Evolutionary conservation across 2,113 vertebrate species (phyloP).

Genomic region (Neogale vison): DNA sequence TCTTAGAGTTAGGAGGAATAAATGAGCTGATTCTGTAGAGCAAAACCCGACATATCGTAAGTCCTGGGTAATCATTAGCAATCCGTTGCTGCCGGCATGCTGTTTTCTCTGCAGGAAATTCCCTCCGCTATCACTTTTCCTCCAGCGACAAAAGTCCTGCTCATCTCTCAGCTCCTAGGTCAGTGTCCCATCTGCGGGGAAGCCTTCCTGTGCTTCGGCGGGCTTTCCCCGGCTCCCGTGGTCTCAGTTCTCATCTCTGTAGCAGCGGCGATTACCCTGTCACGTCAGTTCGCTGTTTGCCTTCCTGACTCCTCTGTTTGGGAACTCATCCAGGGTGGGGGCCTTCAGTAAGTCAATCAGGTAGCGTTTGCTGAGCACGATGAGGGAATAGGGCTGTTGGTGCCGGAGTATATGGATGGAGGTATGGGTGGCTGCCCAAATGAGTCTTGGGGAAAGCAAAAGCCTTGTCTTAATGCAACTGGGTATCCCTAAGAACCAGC

Average conservation of each 20-base stretch:
- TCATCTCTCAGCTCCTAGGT: not conserved
- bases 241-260: not conserved
- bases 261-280: not conserved
- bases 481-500: not conserved
- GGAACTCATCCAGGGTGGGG: not conserved
- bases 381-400: not conserved
- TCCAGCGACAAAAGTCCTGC: not conserved
- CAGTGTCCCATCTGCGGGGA: not conserved
- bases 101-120: conserved; percentile 11
- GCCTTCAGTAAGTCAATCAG: not conserved
- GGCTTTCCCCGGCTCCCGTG: not conserved
- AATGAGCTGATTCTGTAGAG: not conserved
- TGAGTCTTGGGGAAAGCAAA: not conserved
- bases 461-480: not conserved
- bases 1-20: not conserved
- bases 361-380: not conserved
- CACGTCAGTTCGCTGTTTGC: not conserved
- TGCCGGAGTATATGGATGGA: not conserved
- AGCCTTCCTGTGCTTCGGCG: not conserved
- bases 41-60: not conserved
- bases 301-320: not conserved
- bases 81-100: not conserved
- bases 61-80: not conserved
- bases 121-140: not conserved
- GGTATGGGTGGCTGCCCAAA: not conserved